A percentile compares a stretch with the other conserved stretches of the same genome.
phyloP scores from a whole-genome alignment of 2,113 vertebrate genomes.

The Archilochus colubris region DNA sequence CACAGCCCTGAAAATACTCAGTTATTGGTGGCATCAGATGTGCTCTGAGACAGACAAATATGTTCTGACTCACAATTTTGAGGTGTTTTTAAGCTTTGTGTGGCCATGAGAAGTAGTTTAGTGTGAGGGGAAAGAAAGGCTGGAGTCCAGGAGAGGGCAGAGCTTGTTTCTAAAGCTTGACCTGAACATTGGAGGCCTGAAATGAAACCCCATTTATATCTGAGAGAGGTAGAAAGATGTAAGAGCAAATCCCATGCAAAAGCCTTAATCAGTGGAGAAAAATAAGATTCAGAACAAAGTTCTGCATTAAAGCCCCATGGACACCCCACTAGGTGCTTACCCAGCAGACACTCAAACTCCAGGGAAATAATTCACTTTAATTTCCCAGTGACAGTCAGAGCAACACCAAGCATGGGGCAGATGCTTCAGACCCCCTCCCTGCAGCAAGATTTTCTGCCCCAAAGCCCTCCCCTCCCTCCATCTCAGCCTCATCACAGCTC shows the following conservation, averaged over 20 bases:
- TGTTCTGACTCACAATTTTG: slow-evolving; percentile 33
- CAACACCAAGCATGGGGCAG: background rate
- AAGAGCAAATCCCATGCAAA: background rate
- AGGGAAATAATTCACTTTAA: background rate
- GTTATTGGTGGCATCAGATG: slow-evolving; percentile 30
- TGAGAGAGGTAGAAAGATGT: background rate
- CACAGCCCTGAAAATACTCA: slow-evolving; percentile 1
- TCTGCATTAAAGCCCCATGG: accelerated
- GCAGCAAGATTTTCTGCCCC: background rate
- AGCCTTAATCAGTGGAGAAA: background rate
- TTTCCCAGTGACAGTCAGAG: background rate
- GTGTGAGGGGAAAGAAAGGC: background rate
- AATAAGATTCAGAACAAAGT: background rate
- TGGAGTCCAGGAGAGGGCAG: background rate
- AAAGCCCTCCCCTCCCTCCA: background rate
- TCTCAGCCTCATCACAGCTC: background rate
- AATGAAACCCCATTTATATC: background rate
- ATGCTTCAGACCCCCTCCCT: background rate
- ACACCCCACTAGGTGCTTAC: background rate
- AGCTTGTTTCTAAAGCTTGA: background rate
- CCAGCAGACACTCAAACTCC: background rate
- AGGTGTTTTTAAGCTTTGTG: background rate
- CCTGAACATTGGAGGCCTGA: background rate
- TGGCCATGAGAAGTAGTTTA: background rate
- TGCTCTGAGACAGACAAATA: background rate